Base-by-base conservation (phyloP, 2,113 vertebrate species). In the Macroglossus sobrinus region DNA sequence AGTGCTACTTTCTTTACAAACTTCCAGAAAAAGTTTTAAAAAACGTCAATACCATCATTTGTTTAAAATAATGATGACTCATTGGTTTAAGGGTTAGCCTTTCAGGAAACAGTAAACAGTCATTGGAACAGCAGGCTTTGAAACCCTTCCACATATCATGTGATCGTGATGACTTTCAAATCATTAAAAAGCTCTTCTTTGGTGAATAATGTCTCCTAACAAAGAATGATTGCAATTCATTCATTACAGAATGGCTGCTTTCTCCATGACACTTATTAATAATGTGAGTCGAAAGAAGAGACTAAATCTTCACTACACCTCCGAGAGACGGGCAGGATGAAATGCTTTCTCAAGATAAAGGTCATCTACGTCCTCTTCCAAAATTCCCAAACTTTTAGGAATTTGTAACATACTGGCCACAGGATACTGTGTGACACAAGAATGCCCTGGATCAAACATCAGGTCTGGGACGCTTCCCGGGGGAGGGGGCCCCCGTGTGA, bases 71-170 rank as follows among this genome's bases (percentile, higher is more conserved):
- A 89, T 57, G 35, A 89, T 64, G 74, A 84, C 8, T 71, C 7
- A 43, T 59, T 78, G 86, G 28, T 71, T 90, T 87, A 89, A 94
- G 63, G n/a, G 38, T 85, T 78, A 86, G 40, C 50, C 43, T 91
- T 28, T 89, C 92, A 88, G 63, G 80, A 84, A 95, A 80, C 78
- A 64, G n/a, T 95, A 93, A 95, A 93, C 9, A 84, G 64, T 63
- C 47, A 82, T 69, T 85, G 57, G 22, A 91, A 91, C 57, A 21
- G n/a, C 40, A 94, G 7, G 2, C 33, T 92, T 53, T 40, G 30
- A 76, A 93, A 91, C 63, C 14, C 55, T 84, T 68, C 75, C 16
- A 12, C 69, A 63, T n/a, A 28, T 19, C 55, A 53, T 26, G 21
- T 45, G 69, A 95, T 18, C 53, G 30, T 40, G 13, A 61, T 10